A percentile compares a stretch with the other conserved stretches of the same genome.
Evolutionary conservation across 2,888 invertebrate species (phyloP).

Genomic region (Tetragonisca angustula): DNA sequence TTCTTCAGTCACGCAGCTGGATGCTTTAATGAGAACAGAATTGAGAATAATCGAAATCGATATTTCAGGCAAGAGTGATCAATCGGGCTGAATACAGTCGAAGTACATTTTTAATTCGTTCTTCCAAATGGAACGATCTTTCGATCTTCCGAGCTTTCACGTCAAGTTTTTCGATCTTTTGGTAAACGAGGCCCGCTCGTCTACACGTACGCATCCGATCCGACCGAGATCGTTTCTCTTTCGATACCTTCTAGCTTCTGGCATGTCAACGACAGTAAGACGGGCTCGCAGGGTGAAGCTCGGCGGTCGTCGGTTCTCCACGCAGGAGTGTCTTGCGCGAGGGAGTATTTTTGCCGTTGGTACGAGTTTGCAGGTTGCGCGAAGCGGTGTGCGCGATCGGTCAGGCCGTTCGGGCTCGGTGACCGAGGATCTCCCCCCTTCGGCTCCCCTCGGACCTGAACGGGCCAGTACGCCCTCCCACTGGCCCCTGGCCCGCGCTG

Average conservation of each 20-base stretch:
- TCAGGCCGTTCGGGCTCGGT: conserved; percentile 75
- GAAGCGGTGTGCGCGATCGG: conserved; percentile 75
- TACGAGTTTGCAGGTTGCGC: conserved; percentile 80
- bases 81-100: no score
- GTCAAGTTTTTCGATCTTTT: no score
- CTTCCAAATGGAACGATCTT: no score
- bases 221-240: background rate
- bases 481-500: conserved; percentile 73
- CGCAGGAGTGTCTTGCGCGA: conserved; percentile 71
- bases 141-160: no score
- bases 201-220: no score
- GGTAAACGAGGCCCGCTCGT: no score
- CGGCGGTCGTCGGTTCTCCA: conserved; percentile 49
- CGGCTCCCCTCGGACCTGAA: conserved; percentile 66
- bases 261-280: conserved; percentile 28
- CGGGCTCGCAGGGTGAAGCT: conserved; percentile 63
- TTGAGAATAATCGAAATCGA: background rate
- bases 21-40: background rate
- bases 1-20: background rate
- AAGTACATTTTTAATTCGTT: no score
- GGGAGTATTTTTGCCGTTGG: conserved; percentile 78
- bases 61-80: no score
- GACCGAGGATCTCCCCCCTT: conserved; percentile 74
- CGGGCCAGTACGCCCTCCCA: conserved; percentile 74
- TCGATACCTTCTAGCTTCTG: background rate